Evolutionary conservation across 2,113 vertebrate species (phyloP).

Genomic region (Romanogobio albipinnatus): DNA sequence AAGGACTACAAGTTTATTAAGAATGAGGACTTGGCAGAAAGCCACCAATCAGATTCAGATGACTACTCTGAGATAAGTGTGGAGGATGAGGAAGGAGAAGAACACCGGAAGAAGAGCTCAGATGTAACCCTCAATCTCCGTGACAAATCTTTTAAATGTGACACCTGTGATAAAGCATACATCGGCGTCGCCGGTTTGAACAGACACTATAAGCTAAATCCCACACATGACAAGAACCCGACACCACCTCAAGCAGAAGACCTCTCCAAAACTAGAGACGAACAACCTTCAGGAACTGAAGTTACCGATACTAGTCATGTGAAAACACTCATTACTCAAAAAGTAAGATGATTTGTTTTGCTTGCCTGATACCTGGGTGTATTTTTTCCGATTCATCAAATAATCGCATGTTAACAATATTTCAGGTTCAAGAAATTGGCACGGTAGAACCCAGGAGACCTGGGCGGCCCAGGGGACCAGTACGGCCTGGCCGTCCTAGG

Average conservation of each 20-base stretch:
- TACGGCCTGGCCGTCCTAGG: constrained; percentile 67
- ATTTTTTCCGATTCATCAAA: neutral
- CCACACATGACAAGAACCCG: constrained; percentile 79
- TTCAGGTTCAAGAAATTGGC: constrained; percentile 53
- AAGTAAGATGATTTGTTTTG: constrained; percentile 33
- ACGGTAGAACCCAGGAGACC: constrained; percentile 49
- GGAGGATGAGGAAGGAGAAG: constrained; percentile 85
- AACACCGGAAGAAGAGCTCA: constrained; percentile 56
- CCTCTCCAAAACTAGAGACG: constrained; percentile 34
- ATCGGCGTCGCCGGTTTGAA: constrained; percentile 92
- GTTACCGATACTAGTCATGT: constrained; percentile 26
- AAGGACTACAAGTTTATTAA: constrained; percentile 98
- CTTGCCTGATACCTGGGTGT: neutral
- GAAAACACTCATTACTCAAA: constrained; percentile 42
- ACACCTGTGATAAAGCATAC: constrained; percentile 91
- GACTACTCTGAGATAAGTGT: constrained; percentile 92
- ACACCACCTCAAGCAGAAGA: constrained; percentile 46
- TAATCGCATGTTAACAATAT: neutral
- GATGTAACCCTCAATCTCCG: constrained; percentile 76
- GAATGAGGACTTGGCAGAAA: constrained; percentile 88
- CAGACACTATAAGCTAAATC: constrained; percentile 90
- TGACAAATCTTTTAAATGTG: constrained; percentile 85
- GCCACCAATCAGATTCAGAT: constrained; percentile 92
- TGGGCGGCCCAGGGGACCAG: constrained; percentile 70
- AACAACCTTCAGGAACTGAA: constrained; percentile 13